phyloP scores from a whole-genome alignment of 2,797 vertebrate genomes.

The Danio kyathit region DNA sequence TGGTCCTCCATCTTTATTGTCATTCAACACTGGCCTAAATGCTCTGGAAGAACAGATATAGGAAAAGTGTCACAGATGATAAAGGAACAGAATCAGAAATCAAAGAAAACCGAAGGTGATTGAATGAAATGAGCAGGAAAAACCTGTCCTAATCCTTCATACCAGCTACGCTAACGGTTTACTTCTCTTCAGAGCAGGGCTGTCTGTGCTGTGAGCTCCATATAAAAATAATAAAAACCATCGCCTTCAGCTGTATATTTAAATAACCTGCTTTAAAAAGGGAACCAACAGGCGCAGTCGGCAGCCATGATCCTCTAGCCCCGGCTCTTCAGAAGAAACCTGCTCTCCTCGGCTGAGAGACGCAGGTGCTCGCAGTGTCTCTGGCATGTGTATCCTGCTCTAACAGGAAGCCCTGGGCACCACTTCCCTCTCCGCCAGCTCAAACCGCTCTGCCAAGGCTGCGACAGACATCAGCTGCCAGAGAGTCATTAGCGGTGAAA shows the following conservation, averaged over 20 bases:
- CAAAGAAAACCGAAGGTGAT: background rate
- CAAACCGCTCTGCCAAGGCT: conserved; percentile 33
- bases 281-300: background rate
- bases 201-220: background rate
- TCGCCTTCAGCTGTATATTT: background rate
- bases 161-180: background rate
- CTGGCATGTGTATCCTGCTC: conserved; percentile 38
- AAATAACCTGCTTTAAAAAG: conserved; percentile 25
- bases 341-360: conserved; percentile 21
- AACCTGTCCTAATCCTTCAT: background rate
- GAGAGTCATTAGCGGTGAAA: conserved; percentile 46
- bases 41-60: no score
- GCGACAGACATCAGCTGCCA: conserved; percentile 51
- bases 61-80: background rate
- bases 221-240: background rate
- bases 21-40: no score
- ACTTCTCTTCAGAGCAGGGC: background rate
- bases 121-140: background rate
- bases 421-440: conserved; percentile 41
- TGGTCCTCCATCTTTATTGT: no score
- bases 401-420: conserved; percentile 28
- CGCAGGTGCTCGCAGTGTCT: conserved; percentile 38
- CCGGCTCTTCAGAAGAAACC: conserved; percentile 16
- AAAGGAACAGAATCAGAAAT: background rate
- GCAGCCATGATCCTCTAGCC: background rate